Percentiles rank a stretch among this genome's conserved stretches.
Conservation (phyloP, 2,797 vertebrate species). For the Rhyacichthys aspro region DNA sequence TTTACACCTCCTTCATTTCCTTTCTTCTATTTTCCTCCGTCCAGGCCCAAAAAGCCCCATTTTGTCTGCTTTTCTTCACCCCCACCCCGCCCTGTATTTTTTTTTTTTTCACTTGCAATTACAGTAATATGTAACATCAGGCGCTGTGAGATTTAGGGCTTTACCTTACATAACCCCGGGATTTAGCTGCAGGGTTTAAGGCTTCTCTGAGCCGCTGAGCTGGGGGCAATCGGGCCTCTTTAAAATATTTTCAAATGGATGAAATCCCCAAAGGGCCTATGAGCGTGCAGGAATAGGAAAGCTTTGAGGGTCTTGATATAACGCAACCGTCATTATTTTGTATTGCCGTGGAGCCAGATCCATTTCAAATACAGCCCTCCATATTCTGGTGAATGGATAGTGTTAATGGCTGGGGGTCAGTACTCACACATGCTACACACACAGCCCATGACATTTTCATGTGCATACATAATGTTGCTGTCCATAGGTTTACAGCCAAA, state of each 20-base stretch:
- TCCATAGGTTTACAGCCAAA: constrained; percentile 28
- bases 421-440: constrained; percentile 10
- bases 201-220: constrained; percentile 77
- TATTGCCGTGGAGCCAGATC: constrained; percentile 58
- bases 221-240: constrained; percentile 76
- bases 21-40: constrained; percentile 37
- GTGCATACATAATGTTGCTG: constrained; percentile 24
- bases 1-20: constrained; percentile 66
- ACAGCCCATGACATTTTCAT: constrained; percentile 21
- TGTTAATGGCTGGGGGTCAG: constrained; percentile 43
- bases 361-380: constrained; percentile 48
- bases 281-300: constrained; percentile 61
- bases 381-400: constrained; percentile 30
- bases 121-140: constrained; percentile 86
- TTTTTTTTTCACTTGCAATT: constrained; percentile 76
- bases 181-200: constrained; percentile 81
- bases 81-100: constrained; percentile 38
- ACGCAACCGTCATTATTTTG: constrained; percentile 60
- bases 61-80: constrained; percentile 53
- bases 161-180: constrained; percentile 85
- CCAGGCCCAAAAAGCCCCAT: constrained; percentile 32
- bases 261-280: constrained; percentile 73
- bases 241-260: constrained; percentile 78
- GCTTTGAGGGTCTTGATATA: constrained; percentile 62
- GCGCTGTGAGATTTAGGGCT: constrained; percentile 80